Evolutionary conservation across 1,140 invertebrate species (phyloP).

Genomic region (Pseudomyrmex pallidus): DNA sequence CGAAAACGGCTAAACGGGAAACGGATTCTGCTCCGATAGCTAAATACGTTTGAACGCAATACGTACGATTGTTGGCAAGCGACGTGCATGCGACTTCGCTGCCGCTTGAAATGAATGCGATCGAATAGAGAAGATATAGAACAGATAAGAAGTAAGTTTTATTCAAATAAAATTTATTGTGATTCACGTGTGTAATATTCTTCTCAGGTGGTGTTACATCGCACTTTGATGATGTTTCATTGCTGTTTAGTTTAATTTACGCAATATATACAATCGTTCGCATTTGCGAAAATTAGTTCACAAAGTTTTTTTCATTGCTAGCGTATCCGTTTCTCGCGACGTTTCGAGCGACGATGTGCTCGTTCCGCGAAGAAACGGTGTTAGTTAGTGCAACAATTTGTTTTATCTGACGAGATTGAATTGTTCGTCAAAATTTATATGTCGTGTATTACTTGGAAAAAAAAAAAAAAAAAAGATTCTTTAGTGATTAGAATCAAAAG

Average conservation of each 20-base stretch:
- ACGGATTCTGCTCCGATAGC: conserved; percentile 37
- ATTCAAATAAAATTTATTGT: conserved; percentile 33
- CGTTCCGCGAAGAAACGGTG: conserved; percentile 3
- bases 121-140: neutral
- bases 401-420: conserved; percentile 16
- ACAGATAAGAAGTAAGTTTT: conserved; percentile 26
- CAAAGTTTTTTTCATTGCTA: conserved; percentile 19
- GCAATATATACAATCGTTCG: too few relatives aligned
- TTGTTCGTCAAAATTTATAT: conserved; percentile 46
- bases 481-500: conserved; percentile 68
- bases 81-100: conserved; percentile 9
- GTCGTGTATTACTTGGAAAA: conserved; percentile 57
- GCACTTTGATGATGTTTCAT: conserved; percentile 7
- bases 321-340: conserved; percentile 30
- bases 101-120: conserved; percentile 35
- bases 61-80: neutral
- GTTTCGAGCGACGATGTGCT: neutral
- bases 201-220: conserved; percentile 6
- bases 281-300: neutral
- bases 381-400: conserved; percentile 40
- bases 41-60: neutral
- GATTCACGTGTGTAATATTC: conserved; percentile 42
- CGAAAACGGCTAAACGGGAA: conserved; percentile 8
- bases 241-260: neutral
- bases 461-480: conserved; percentile 38